A percentile compares a stretch with the other conserved stretches of the same genome.
Conservation (phyloP, 2,113 vertebrate species). For the Phyllostomus discolor region DNA sequence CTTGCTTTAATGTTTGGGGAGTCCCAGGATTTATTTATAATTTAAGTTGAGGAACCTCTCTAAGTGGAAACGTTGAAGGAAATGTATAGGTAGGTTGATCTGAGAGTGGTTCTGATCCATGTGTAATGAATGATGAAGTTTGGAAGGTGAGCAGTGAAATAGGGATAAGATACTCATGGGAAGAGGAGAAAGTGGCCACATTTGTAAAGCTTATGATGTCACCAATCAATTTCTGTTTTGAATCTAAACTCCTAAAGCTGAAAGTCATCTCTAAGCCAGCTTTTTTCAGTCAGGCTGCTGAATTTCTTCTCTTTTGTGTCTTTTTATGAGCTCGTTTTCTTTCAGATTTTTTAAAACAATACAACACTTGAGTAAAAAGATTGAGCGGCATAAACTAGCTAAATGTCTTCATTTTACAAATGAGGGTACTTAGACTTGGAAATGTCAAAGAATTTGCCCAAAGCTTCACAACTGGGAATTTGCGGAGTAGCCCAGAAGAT, state of each 20-base stretch:
- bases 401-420: not conserved
- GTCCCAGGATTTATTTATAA: not conserved
- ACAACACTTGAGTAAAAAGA: not conserved
- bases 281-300: not conserved
- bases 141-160: not conserved
- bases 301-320: not conserved
- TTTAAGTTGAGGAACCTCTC: not conserved
- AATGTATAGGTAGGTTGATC: not conserved
- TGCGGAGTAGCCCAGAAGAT: not conserved
- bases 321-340: not conserved
- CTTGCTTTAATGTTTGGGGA: not conserved
- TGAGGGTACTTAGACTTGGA: not conserved
- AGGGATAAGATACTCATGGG: not conserved
- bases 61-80: not conserved
- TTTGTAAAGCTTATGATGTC: not conserved
- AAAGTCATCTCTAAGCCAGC: not conserved
- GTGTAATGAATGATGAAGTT: not conserved
- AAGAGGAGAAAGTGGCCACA: not conserved
- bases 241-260: not conserved
- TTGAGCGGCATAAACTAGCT: not conserved
- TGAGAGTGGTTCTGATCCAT: not conserved
- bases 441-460: not conserved
- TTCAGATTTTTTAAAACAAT: not conserved
- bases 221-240: not conserved
- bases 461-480: not conserved